Evolutionary conservation across 2,113 vertebrate species (phyloP), one percentile per base, ranked within the genome.

Genomic region (Anser brachyrhynchus): DNA sequence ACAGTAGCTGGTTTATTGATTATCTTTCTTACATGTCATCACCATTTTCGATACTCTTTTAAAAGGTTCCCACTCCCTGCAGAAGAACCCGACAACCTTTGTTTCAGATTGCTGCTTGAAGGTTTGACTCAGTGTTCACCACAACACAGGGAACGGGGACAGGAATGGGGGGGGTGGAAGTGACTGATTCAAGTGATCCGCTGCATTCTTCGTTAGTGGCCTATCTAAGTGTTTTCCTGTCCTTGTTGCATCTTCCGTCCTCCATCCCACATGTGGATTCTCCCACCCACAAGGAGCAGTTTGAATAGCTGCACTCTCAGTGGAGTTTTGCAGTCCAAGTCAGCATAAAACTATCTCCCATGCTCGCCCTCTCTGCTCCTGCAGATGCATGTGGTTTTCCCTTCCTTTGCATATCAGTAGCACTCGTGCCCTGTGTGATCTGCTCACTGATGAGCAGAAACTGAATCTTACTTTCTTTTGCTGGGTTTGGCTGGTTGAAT

Each of bases 91-190:
- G 43, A 23, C 21, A 3, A 4, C 44, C 67, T 66, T 69, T 69
- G 21, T 57, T 88, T 73, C 25, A 10, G 26, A 26, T 72, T 49
- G 10, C 14, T 72, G 35, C 41, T 46, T 58, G 54, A 88, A 49
- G 41, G 37, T 73, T 88, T 77, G 28, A 37, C 81, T 75, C 23
- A 8, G n/a, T 51, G 21, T 72, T 72, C 58, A 33, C 25, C 16
- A 54, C 16, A 31, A 39, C 19, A 54, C 37, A 19, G 35, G 28
- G 37, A 37, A 70, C n/a, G 22, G 37, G 22, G 31, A 31, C 23
- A 84, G 39, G 31, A 44, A 8, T 4, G 4, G 6, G 0, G 2
- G 5, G 9, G 14, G 6, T 26, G 49, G 17, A 21, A 54, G 54
- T 15, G 55, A 43, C 52, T 46, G 54, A 58, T 15, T 51, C 33